phyloP scores from a whole-genome alignment of 1,140 invertebrate genomes.

The Calliopsis andreniformis region DNA sequence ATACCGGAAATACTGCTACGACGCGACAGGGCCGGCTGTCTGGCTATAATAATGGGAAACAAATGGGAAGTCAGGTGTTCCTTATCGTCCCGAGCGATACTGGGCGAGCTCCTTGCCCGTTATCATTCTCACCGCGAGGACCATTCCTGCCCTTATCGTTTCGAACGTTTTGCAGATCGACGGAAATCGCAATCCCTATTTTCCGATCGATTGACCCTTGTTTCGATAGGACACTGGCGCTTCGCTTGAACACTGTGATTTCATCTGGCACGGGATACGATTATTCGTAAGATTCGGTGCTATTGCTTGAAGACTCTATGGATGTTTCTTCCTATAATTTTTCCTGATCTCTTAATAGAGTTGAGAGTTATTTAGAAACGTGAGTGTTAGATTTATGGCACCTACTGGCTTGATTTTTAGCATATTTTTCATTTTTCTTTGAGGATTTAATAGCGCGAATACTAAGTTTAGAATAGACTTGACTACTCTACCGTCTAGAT shows the following conservation, averaged over 20 bases:
- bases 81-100: conserved; percentile 32
- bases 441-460: no score
- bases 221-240: neutral
- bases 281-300: no score
- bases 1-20: neutral
- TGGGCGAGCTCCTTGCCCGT: neutral
- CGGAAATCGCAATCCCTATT: conserved; percentile 36
- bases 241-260: neutral
- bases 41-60: conserved; percentile 31
- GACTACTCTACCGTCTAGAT: no score
- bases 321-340: no score
- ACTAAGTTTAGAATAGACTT: no score
- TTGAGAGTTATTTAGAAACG: no score
- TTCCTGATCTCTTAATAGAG: no score
- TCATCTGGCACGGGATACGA: neutral
- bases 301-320: no score
- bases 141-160: conserved; percentile 37
- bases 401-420: no score
- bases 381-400: no score
- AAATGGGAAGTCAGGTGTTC: conserved; percentile 50
- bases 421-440: no score
- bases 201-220: conserved; percentile 26
- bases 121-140: conserved; percentile 4
- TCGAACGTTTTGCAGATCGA: conserved; percentile 10
- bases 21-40: neutral